These are phyloP conservation scores for Kryptopterus vitreolus DNA, from an alignment of 2,797 vertebrate genomes.

Conservation along the genomic window DNA sequence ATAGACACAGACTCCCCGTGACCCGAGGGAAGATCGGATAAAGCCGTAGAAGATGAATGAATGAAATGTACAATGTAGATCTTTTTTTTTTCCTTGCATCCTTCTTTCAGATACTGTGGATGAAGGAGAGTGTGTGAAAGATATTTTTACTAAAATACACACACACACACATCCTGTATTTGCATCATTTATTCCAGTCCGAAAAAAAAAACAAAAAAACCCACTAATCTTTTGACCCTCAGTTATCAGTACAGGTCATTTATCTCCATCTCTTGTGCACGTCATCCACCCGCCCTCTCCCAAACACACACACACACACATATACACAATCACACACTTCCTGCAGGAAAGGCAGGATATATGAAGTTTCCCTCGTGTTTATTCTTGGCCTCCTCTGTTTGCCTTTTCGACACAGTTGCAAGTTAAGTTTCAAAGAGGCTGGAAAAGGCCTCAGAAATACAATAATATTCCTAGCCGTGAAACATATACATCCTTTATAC, in stretches of 20 bases:
- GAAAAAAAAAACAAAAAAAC: conserved; percentile 10
- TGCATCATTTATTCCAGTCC: conserved; percentile 46
- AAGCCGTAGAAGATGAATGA: too few relatives aligned
- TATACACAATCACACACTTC: conserved; percentile 28
- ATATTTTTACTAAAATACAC: neutral
- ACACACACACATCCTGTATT: conserved; percentile 43
- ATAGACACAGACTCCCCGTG: too few relatives aligned
- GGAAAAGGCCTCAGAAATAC: neutral
- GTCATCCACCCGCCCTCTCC: neutral
- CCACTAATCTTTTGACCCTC: conserved; percentile 27
- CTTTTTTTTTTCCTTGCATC: neutral
- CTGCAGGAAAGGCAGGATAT: conserved; percentile 37
- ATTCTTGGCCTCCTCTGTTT: conserved; percentile 23
- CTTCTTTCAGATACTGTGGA: neutral
- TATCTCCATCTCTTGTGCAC: conserved; percentile 20
- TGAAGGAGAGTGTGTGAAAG: neutral
- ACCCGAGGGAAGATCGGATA: too few relatives aligned
- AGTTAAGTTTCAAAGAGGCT: neutral
- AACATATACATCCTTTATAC: neutral
- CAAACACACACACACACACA: neutral
- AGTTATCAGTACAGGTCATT: conserved; percentile 32
- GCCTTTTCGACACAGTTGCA: neutral
- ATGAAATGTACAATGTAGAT: neutral
- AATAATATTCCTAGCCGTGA: neutral
- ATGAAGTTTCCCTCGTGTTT: conserved; percentile 41